A percentile compares a stretch with the other conserved stretches of the same genome.
Conservation (phyloP, 2,113 vertebrate genomes). For the Petroica traversi region DNA sequence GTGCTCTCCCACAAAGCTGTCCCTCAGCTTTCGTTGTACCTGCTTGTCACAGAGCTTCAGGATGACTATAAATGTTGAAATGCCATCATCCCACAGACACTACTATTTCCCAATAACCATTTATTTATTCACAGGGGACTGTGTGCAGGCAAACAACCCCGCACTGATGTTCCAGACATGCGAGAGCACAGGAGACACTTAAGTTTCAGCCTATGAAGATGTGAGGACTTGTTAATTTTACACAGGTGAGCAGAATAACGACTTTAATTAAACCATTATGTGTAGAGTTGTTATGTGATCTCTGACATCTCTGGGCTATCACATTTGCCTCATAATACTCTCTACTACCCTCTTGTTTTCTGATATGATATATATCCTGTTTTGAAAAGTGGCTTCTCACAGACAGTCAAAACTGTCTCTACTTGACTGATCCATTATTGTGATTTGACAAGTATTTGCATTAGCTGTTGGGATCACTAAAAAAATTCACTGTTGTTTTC, state of each 20-base stretch:
- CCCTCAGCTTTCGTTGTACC: neutral
- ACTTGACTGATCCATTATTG: neutral
- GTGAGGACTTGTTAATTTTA: neutral
- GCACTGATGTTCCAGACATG: fast-evolving
- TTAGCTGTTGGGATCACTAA: neutral
- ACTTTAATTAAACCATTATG: neutral
- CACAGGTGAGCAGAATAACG: neutral
- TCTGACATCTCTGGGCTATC: neutral
- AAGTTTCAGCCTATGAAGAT: neutral
- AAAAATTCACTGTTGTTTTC: neutral
- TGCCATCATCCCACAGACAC: neutral
- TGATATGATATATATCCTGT: neutral
- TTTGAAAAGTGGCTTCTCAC: neutral
- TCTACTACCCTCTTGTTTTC: neutral
- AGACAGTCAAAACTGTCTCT: neutral
- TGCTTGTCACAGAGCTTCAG: neutral
- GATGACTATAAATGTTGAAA: neutral
- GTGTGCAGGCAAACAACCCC: neutral
- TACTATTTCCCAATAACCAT: neutral
- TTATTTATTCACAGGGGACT: neutral
- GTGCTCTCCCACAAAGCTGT: neutral
- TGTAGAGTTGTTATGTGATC: neutral
- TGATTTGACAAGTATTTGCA: neutral
- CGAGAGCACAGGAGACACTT: neutral
- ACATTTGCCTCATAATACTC: neutral